A percentile compares a stretch with the other conserved stretches of the same genome.
These are phyloP conservation scores for Ganaspis sp. DNA, from an alignment of 1,140 invertebrate genomes.

Conservation along the genomic window DNA sequence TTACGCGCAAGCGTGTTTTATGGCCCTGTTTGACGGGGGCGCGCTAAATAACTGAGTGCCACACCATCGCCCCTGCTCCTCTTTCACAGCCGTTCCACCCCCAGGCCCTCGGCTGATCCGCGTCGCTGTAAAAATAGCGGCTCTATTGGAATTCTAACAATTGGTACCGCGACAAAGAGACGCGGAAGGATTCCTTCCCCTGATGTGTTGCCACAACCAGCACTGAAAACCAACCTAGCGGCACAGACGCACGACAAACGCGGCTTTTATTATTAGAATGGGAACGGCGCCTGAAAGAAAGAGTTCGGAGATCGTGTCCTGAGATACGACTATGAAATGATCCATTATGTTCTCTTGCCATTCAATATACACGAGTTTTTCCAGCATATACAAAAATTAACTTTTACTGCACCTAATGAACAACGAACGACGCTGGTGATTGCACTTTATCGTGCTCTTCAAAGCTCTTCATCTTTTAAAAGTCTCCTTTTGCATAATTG, in stretches of 20 bases:
- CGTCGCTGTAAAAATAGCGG: constrained; percentile 56
- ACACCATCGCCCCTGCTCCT: constrained; percentile 48
- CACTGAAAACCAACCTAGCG: neutral
- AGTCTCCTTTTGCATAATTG: no score
- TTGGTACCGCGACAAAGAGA: constrained; percentile 50
- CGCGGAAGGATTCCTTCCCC: constrained; percentile 26
- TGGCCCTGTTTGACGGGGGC: constrained; percentile 60
- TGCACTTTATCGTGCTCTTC: neutral
- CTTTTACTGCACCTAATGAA: neutral
- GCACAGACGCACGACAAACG: neutral
- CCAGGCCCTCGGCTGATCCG: constrained; percentile 33
- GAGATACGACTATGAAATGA: constrained; percentile 1
- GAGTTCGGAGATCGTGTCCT: constrained; percentile 2
- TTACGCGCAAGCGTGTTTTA: constrained; percentile 69
- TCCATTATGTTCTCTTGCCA: neutral
- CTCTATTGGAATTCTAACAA: constrained; percentile 59
- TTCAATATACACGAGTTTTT: neutral
- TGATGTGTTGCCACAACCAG: neutral
- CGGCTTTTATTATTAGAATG: constrained; percentile 27
- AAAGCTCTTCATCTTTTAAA: no score
- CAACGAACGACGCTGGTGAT: neutral
- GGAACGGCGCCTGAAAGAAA: constrained; percentile 23
- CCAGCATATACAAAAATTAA: neutral
- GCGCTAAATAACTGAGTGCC: constrained; percentile 63
- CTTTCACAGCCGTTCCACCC: constrained; percentile 36